Evolutionary conservation across 2,797 vertebrate species (phyloP), one percentile per base, ranked within the genome.

Genomic region (Sebastes diaconus): DNA sequence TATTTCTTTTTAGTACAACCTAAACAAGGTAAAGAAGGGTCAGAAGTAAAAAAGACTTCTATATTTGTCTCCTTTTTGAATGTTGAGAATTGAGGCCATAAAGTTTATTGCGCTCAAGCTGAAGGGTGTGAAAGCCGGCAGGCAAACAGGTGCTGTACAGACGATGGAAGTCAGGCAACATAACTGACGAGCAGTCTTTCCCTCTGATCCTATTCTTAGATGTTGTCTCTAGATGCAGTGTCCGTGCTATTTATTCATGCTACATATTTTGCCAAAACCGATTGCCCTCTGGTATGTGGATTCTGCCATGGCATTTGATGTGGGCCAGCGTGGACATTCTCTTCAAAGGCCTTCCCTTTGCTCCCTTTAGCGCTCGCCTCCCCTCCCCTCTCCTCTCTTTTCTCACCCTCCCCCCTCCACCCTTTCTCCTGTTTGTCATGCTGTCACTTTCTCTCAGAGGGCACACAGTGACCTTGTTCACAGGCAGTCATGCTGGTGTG

Each of bases 401-500:
- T 80, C 61, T 87, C 76, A 59, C 81, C 74, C 76, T 57, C 63
- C 73, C 68, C 73, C 77, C 78, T 66, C 64, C 52, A 75, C 77
- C 81, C 87, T 60, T 73, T 60, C 83, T 80, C 79, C 60, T 73
- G 77, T 93, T 92, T 92, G 91, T 92, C 91, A 92, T 89, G 90
- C 91, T 89, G 93, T 94, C 93, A 93, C 85, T 91, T 92, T 91
- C 77, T 79, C 83, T 93, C 91, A 81, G 77, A 91, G 88, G 92
- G 91, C 87, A 87, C 80, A 46, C 42, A 22, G 78, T 92, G 93
- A 95, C 94, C 94, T 95, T 95, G 94, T 88, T 90, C 88, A 80
- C 84, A 88, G 75, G 74, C 85, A 80, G 82, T 68, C 79, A 73
- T 80, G 74, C 59, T 81, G 69, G 67, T 88, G 73, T 70, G 75